Evolutionary conservation across 2,113 vertebrate species (phyloP).

Genomic region (Peucedramus taeniatus): DNA sequence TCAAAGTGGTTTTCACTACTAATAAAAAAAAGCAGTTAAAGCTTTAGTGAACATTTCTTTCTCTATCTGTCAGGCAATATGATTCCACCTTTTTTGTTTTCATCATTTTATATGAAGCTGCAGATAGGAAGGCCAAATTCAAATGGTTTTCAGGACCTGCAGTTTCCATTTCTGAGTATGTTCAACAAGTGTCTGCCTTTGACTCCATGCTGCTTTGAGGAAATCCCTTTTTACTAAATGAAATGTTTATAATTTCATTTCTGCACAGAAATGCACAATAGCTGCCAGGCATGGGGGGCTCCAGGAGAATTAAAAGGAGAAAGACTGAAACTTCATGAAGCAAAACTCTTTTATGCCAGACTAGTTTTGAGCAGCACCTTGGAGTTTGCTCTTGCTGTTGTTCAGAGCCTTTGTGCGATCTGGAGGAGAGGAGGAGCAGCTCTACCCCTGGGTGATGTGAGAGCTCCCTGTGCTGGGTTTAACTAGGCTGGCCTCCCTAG

Average conservation of each 20-base stretch:
- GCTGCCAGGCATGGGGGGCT: neutral
- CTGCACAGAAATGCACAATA: neutral
- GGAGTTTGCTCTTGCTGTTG: neutral
- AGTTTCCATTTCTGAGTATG: neutral
- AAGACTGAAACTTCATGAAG: neutral
- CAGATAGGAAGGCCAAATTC: neutral
- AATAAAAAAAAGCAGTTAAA: neutral
- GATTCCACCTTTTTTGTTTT: neutral
- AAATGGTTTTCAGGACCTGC: neutral
- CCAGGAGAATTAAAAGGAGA: neutral
- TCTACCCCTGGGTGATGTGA: neutral
- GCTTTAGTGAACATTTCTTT: neutral
- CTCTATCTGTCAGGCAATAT: neutral
- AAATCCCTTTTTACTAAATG: neutral
- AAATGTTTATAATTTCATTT: neutral
- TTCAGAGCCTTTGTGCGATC: neutral
- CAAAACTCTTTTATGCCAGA: neutral
- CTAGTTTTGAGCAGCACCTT: neutral
- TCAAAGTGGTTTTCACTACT: neutral
- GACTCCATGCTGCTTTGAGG: neutral
- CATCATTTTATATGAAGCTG: neutral
- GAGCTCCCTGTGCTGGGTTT: neutral
- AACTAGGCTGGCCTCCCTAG: neutral
- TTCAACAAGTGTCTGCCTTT: neutral
- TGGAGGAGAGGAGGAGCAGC: neutral